Evolutionary conservation across 2,797 vertebrate genomes (phyloP).

Genomic region (Phoxinus dragarum): DNA sequence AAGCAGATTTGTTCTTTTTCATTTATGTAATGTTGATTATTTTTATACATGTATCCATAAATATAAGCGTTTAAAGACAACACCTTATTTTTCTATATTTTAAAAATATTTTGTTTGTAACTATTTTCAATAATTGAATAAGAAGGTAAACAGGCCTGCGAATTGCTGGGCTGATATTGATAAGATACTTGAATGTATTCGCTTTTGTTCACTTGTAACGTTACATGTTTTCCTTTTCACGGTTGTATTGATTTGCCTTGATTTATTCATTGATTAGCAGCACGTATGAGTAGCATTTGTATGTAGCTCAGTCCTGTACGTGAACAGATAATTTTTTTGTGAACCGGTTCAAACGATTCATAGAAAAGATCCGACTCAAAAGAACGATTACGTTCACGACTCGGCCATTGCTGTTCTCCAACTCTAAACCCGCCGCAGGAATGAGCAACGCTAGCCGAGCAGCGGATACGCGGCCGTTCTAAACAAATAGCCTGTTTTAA

Average conservation of each 20-base stretch:
- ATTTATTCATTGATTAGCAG: background rate
- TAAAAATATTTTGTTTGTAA: background rate
- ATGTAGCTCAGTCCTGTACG: background rate
- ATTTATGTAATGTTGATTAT: background rate
- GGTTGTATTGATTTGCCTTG: background rate
- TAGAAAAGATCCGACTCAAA: background rate
- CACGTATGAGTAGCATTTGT: too few species aligned
- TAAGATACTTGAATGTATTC: background rate
- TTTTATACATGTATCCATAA: background rate
- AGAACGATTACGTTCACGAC: background rate
- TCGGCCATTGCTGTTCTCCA: conserved; percentile 13
- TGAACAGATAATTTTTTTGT: background rate
- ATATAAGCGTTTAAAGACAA: background rate
- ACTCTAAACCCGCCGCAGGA: conserved; percentile 38
- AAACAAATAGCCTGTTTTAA: background rate
- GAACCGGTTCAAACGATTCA: background rate
- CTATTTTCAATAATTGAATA: background rate
- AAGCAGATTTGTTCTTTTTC: background rate
- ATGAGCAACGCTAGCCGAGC: conserved; percentile 55
- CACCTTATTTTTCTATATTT: background rate
- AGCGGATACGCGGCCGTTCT: conserved; percentile 34
- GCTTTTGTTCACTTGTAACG: too few species aligned
- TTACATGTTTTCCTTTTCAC: background rate
- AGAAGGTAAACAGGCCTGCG: background rate
- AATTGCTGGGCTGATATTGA: background rate